These are phyloP conservation scores for Hydropsyche betteni DNA, from an alignment of 2,888 invertebrate species.

Conservation along the genomic window DNA sequence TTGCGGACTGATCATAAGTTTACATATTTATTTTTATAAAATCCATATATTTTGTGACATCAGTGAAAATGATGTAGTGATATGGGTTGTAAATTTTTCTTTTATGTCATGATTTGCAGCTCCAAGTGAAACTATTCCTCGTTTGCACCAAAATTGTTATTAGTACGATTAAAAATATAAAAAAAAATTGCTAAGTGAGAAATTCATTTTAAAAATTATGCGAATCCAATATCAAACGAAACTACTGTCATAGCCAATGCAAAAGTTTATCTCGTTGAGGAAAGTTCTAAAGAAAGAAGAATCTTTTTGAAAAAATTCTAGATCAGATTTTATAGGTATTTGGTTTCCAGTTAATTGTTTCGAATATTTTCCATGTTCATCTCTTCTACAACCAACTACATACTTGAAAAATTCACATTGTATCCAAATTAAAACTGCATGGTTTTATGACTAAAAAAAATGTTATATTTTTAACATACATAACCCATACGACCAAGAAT, in stretches of 20 bases:
- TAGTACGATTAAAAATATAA: slow-evolving; percentile 40
- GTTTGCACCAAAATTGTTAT: neutral
- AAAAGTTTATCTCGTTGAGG: slow-evolving; percentile 42
- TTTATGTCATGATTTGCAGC: slow-evolving; percentile 46
- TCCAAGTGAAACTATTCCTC: slow-evolving; percentile 47
- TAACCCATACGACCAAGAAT: slow-evolving; percentile 1
- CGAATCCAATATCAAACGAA: neutral
- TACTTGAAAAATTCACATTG: slow-evolving; percentile 19
- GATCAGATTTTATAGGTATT: slow-evolving; percentile 40
- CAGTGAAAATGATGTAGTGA: slow-evolving; percentile 53
- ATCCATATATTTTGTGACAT: slow-evolving; percentile 47
- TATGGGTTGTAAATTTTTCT: slow-evolving; percentile 51
- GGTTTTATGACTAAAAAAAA: too few relatives aligned
- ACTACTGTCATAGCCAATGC: slow-evolving; percentile 49
- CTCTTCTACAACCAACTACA: slow-evolving; percentile 48
- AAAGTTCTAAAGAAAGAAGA: slow-evolving; percentile 45
- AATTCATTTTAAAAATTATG: too few relatives aligned
- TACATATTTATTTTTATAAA: slow-evolving; percentile 39
- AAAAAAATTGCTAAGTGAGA: neutral
- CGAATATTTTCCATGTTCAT: slow-evolving; percentile 31
- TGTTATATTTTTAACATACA: neutral
- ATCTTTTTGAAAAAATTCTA: slow-evolving; percentile 43
- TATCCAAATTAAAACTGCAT: too few relatives aligned
- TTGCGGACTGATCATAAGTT: neutral
- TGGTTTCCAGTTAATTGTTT: slow-evolving; percentile 28